Percentiles rank a stretch among this genome's conserved stretches.
Evolutionary conservation across 2,888 invertebrate genomes (phyloP).

Genomic region (Platycheirus albimanus): DNA sequence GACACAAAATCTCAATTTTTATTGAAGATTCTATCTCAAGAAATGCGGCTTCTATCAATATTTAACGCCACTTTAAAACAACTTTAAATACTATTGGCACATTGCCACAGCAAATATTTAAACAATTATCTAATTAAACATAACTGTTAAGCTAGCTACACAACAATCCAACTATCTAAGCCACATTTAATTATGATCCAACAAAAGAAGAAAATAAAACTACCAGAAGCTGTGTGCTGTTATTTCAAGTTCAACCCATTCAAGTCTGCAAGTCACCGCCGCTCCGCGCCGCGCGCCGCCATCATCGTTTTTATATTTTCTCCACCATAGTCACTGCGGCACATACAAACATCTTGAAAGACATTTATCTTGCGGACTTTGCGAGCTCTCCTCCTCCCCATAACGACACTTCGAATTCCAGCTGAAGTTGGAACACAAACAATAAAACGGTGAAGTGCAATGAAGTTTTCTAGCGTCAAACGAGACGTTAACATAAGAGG

Average conservation of each 20-base stretch:
- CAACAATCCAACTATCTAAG: slow-evolving; percentile 47
- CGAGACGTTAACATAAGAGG: slow-evolving; percentile 43
- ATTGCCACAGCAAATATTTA: slow-evolving; percentile 22
- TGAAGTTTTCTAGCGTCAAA: slow-evolving; percentile 54
- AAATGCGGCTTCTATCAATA: too few species aligned
- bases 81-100: slow-evolving; percentile 2
- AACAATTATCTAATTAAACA: slow-evolving; percentile 63
- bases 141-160: slow-evolving; percentile 42
- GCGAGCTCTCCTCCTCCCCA: slow-evolving; percentile 12
- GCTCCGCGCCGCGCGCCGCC: too few species aligned
- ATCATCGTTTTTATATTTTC: neutral
- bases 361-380: slow-evolving; percentile 35
- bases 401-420: slow-evolving; percentile 58
- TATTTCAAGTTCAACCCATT: slow-evolving; percentile 57
- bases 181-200: slow-evolving; percentile 56
- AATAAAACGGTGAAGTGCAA: slow-evolving; percentile 59
- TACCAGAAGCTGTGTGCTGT: slow-evolving; percentile 3
- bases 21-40: neutral
- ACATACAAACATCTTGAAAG: slow-evolving; percentile 12
- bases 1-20: too few species aligned
- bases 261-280: slow-evolving; percentile 21
- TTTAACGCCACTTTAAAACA: slow-evolving; percentile 17
- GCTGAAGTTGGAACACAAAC: slow-evolving; percentile 38
- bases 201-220: neutral
- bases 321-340: slow-evolving; percentile 23